A percentile compares a stretch with the other conserved stretches of the same genome.
These are phyloP conservation scores for Prietella phreatophila DNA, from an alignment of 2,113 vertebrate species.

Conservation along the genomic window DNA sequence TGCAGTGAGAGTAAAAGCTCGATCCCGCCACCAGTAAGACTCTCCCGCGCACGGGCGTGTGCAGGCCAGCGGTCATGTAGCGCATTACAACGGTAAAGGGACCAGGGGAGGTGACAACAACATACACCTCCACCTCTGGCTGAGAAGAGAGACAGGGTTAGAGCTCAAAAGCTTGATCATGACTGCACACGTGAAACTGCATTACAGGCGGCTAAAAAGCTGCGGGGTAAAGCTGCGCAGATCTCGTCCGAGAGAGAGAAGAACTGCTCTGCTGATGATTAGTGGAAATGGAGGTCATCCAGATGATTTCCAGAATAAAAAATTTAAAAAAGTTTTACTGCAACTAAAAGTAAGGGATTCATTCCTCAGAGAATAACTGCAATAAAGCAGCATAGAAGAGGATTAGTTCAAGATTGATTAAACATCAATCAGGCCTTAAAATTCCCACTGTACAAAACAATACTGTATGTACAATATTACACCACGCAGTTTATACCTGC, in stretches of 20 bases:
- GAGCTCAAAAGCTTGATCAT: constrained; percentile 47
- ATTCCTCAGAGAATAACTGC: neutral
- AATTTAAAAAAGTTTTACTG: neutral
- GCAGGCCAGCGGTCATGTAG: constrained; percentile 75
- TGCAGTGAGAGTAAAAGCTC: constrained; percentile 76
- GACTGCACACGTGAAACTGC: neutral
- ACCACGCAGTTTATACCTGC: neutral
- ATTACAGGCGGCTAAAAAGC: neutral
- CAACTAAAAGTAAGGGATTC: no score
- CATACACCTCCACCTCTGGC: constrained; percentile 78
- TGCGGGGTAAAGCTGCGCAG: neutral
- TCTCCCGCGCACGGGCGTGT: constrained; percentile 68
- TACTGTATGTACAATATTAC: neutral
- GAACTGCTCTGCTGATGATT: neutral
- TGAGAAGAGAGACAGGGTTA: constrained; percentile 76
- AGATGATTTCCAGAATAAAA: neutral
- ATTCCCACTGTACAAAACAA: neutral
- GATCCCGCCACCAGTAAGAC: constrained; percentile 78
- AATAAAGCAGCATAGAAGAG: neutral
- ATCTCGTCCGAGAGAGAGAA: neutral
- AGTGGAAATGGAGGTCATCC: neutral
- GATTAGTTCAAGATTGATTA: neutral
- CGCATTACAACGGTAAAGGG: constrained; percentile 76
- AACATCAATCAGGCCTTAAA: neutral
- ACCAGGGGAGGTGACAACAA: constrained; percentile 77